Evolutionary conservation across 1,140 invertebrate species (phyloP).

Genomic region (Chymomyza costata): DNA sequence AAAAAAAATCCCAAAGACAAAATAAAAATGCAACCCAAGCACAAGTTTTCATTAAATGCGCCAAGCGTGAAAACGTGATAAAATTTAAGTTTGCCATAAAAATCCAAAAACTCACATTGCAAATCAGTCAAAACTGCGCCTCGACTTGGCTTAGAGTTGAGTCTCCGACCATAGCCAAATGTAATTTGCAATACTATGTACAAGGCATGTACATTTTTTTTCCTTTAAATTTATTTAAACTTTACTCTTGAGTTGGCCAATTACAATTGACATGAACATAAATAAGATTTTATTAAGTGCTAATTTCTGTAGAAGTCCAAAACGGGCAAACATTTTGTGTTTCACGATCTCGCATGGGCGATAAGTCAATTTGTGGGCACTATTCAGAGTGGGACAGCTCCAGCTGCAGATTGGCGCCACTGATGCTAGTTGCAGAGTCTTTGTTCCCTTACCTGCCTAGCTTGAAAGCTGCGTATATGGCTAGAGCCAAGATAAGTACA

Average conservation of each 20-base stretch:
- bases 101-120: constrained; percentile 43
- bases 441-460: constrained; percentile 32
- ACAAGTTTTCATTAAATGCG: constrained; percentile 54
- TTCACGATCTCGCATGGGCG: constrained; percentile 24
- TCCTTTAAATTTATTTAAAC: too few species aligned
- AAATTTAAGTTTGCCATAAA: constrained; percentile 55
- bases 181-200: too few species aligned
- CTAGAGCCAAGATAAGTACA: constrained; percentile 39
- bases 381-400: constrained; percentile 4
- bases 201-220: too few species aligned
- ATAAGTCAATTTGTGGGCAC: constrained; percentile 44
- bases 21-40: constrained; percentile 27
- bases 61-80: constrained; percentile 66
- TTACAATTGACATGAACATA: constrained; percentile 61
- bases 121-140: constrained; percentile 29
- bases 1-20: constrained; percentile 47
- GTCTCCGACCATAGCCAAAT: constrained; percentile 2
- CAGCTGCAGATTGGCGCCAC: constrained; percentile 41
- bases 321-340: constrained; percentile 35
- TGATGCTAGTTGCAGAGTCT: constrained; percentile 12
- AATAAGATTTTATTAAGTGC: constrained; percentile 67
- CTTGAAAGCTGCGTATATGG: constrained; percentile 44
- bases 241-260: constrained; percentile 31
- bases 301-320: constrained; percentile 53
- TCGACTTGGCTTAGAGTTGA: neutral